Conservation (phyloP, 2,888 invertebrate species). For the Tetragonula carbonaria region DNA sequence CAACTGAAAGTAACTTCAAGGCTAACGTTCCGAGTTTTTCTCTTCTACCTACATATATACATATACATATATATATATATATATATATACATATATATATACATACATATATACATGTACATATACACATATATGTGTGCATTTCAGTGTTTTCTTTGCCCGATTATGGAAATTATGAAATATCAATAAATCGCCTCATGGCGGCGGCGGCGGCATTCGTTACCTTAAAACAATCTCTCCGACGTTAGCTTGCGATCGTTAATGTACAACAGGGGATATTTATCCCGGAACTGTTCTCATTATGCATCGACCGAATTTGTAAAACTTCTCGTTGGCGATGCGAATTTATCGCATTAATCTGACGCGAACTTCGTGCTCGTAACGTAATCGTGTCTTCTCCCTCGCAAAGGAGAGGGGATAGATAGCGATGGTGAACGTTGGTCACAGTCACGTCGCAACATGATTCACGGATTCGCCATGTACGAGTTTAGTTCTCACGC, state of each 20-base stretch:
- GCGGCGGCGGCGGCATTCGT: too few relatives aligned
- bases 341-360: constrained; percentile 3
- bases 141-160: neutral
- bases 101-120: too few relatives aligned
- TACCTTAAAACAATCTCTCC: neutral
- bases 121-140: too few relatives aligned
- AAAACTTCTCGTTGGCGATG: too few relatives aligned
- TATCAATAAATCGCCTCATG: neutral
- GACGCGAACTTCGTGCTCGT: neutral
- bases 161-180: neutral
- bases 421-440: neutral
- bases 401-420: neutral
- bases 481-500: too few relatives aligned
- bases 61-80: too few relatives aligned
- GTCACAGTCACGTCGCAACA: neutral
- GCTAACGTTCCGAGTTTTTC: constrained; percentile 30
- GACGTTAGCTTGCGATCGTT: neutral
- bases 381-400: neutral
- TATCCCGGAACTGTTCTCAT: neutral
- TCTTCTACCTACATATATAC: constrained; percentile 10
- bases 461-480: neutral
- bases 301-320: neutral
- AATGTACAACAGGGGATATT: neutral
- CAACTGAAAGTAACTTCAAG: constrained; percentile 52
- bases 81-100: too few relatives aligned